Conservation (phyloP, 2,113 vertebrate species). For the Oryzias curvinotus region DNA sequence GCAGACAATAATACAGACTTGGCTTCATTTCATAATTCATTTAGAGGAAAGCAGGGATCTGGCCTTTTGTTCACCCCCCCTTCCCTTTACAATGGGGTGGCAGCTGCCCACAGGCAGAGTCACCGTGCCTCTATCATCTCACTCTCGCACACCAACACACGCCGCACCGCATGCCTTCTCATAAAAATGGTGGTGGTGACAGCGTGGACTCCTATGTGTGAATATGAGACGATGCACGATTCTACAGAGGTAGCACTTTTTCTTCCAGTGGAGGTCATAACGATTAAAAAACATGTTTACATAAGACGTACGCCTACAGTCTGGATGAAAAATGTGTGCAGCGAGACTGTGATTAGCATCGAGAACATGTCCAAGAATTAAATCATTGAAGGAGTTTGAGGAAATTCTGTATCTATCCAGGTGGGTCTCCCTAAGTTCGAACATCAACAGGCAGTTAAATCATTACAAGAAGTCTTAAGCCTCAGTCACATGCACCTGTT, state of each 20-base stretch:
- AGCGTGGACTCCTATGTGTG: constrained; percentile 2
- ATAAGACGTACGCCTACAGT: constrained; percentile 41
- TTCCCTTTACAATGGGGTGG: constrained; percentile 33
- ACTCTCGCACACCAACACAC: background rate
- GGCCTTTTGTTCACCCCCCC: constrained; percentile 43
- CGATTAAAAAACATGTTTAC: constrained; percentile 56
- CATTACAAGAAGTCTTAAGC: no score
- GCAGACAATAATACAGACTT: constrained; percentile 33
- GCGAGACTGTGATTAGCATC: constrained; percentile 1
- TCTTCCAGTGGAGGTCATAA: constrained; percentile 44
- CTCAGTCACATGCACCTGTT: no score
- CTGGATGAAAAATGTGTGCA: constrained; percentile 7
- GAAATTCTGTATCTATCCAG: no score
- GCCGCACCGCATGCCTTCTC: background rate
- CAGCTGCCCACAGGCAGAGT: constrained; percentile 48
- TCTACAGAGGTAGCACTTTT: constrained; percentile 9
- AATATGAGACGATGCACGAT: constrained; percentile 25
- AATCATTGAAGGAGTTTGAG: no score
- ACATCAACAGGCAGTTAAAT: no score
- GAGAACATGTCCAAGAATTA: background rate
- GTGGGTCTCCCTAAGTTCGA: no score
- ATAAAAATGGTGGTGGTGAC: constrained; percentile 3
- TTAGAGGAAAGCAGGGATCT: constrained; percentile 66
- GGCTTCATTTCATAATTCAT: constrained; percentile 59
- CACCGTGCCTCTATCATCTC: constrained; percentile 27